phyloP scores from a whole-genome alignment of 2,888 invertebrate species.

The Villa cingulata region DNA sequence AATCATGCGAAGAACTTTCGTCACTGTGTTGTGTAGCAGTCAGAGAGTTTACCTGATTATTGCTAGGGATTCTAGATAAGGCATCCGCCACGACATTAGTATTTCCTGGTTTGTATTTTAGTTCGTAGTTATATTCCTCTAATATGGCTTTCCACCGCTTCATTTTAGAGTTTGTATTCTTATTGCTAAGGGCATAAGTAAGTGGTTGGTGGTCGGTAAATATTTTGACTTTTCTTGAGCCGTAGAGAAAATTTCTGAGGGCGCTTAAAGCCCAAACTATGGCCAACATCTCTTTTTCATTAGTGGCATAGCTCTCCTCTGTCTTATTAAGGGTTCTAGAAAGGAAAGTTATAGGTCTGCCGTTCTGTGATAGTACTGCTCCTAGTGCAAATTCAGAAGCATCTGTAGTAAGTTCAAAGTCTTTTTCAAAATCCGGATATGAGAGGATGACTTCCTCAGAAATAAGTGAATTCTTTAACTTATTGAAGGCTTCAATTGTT shows the following conservation, averaged over 20 bases:
- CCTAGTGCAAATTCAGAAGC: conserved; percentile 22
- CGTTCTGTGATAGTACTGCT: conserved; percentile 21
- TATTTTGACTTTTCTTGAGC: conserved; percentile 1
- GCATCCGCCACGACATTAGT: conserved; percentile 10
- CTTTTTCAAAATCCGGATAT: no score
- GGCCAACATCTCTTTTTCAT: conserved; percentile 20
- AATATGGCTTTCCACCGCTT: conserved; percentile 12
- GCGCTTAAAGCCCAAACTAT: conserved; percentile 4
- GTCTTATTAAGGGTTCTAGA: no score
- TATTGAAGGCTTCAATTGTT: conserved; percentile 8
- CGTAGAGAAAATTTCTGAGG: conserved; percentile 1
- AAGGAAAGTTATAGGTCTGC: no score
- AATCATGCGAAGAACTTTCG: conserved; percentile 8
- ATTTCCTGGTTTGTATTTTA: conserved; percentile 9
- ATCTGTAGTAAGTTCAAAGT: conserved; percentile 23
- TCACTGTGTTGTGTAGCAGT: conserved; percentile 2
- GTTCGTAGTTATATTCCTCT: conserved; percentile 11
- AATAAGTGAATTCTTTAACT: conserved; percentile 7
- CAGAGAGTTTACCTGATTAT: background rate
- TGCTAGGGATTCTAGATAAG: conserved; percentile 6
- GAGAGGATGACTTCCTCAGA: conserved; percentile 7
- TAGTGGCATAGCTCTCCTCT: no score
- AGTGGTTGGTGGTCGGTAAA: no score
- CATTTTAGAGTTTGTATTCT: no score
- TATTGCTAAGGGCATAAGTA: no score